These are phyloP conservation scores for Schizopygopsis malacanthus DNA, from an alignment of 2,797 vertebrate genomes.

Conservation along the genomic window DNA sequence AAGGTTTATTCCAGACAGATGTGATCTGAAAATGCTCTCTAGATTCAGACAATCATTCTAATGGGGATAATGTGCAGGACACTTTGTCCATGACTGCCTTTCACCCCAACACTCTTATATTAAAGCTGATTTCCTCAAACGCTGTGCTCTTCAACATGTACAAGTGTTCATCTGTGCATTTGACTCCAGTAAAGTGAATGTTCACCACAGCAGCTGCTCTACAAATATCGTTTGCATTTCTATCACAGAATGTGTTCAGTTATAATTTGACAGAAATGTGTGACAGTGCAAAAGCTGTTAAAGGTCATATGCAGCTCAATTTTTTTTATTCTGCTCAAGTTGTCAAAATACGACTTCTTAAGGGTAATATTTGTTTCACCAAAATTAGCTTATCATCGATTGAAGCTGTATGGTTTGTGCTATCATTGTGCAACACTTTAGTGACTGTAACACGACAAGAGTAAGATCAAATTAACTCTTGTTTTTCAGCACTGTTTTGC, in stretches of 20 bases:
- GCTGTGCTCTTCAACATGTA: neutral
- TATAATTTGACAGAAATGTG: neutral
- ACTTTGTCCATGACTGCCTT: constrained; percentile 67
- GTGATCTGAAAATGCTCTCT: constrained; percentile 59
- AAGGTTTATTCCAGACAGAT: constrained; percentile 53
- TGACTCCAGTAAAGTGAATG: neutral
- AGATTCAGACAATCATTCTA: constrained; percentile 78
- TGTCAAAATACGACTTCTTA: neutral
- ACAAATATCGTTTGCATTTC: neutral
- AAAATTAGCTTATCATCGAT: neutral
- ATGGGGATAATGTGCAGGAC: constrained; percentile 58
- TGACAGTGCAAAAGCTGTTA: neutral
- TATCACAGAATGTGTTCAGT: neutral
- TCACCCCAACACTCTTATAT: constrained; percentile 75
- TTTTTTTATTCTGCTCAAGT: neutral
- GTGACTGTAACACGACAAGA: neutral
- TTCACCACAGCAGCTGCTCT: neutral
- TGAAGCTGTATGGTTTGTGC: neutral
- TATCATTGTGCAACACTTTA: neutral
- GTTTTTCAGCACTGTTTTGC: neutral
- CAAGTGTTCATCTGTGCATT: constrained; percentile 10
- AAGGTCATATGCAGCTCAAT: neutral
- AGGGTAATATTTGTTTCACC: neutral
- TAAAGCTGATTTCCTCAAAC: constrained; percentile 75
- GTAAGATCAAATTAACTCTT: neutral